Percentiles rank a stretch among this genome's conserved stretches.
Conservation (phyloP, 1,140 invertebrate genomes). For the Plodia interpunctella region DNA sequence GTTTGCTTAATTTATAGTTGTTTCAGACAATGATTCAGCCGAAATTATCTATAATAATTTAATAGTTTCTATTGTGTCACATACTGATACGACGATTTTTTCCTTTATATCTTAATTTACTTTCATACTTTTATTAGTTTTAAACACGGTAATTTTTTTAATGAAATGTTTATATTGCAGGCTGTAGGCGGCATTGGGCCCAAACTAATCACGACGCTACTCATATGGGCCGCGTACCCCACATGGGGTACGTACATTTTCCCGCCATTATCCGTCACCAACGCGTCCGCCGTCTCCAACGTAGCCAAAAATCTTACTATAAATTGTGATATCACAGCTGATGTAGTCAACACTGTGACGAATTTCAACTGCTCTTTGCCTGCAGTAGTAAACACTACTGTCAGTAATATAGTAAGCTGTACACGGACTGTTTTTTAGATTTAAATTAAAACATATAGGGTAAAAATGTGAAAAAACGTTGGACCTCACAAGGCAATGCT, state of each 20-base stretch:
- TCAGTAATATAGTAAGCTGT: background rate
- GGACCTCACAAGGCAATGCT: background rate
- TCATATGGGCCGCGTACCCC: conserved; percentile 83
- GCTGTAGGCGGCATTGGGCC: conserved; percentile 87
- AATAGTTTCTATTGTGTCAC: too few species aligned
- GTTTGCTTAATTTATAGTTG: too few species aligned
- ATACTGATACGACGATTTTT: too few species aligned
- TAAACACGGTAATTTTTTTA: too few species aligned
- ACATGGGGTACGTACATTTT: conserved; percentile 80
- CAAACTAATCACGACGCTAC: conserved; percentile 84
- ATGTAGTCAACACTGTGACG: background rate
- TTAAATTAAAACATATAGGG: background rate
- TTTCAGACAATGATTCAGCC: too few species aligned
- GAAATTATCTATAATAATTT: too few species aligned
- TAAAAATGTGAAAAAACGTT: background rate
- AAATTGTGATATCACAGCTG: conserved; percentile 23
- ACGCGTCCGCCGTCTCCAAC: background rate
- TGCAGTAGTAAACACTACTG: background rate
- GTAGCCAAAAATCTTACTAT: conserved; percentile 26
- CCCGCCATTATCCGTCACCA: conserved; percentile 21
- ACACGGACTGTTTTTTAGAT: background rate
- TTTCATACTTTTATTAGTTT: too few species aligned
- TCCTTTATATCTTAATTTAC: too few species aligned
- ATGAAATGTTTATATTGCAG: conserved; percentile 37
- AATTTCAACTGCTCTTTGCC: conserved; percentile 1